Percentiles rank a stretch among this genome's conserved stretches.
Evolutionary conservation across 1,140 invertebrate genomes (phyloP).

Genomic region (Ceratina australensis): DNA sequence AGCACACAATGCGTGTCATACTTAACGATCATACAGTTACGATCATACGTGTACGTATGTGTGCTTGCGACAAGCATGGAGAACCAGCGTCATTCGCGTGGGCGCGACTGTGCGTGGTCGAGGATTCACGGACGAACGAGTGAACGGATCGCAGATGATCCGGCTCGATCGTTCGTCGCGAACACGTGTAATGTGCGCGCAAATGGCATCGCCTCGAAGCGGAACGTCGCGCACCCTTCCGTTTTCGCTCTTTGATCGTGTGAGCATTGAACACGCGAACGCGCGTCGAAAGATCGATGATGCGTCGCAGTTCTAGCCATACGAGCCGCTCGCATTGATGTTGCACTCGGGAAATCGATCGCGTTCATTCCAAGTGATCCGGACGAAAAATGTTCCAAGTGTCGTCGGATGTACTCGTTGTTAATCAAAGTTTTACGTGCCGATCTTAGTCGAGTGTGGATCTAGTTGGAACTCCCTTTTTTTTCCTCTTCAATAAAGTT

Average conservation of each 20-base stretch:
- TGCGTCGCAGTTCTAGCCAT: neutral
- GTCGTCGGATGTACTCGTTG: neutral
- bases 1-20: neutral
- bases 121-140: conserved; percentile 20
- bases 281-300: conserved; percentile 29
- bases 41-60: neutral
- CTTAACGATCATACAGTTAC: neutral
- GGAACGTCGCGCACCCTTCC: conserved; percentile 11
- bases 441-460: neutral
- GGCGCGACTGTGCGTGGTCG: conserved; percentile 34
- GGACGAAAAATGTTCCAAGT: neutral
- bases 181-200: conserved; percentile 11
- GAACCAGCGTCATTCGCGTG: conserved; percentile 35
- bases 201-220: conserved; percentile 8
- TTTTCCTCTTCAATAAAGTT: neutral
- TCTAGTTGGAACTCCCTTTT: neutral
- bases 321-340: conserved; percentile 5
- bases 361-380: neutral
- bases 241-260: conserved; percentile 2
- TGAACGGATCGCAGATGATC: conserved; percentile 30
- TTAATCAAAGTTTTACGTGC: too few species aligned
- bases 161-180: conserved; percentile 19
- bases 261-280: conserved; percentile 24
- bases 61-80: conserved; percentile 21
- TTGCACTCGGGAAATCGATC: conserved; percentile 13